Conservation (phyloP, 2,797 vertebrate species). For the Lepidocolaptes lacrymiger region DNA sequence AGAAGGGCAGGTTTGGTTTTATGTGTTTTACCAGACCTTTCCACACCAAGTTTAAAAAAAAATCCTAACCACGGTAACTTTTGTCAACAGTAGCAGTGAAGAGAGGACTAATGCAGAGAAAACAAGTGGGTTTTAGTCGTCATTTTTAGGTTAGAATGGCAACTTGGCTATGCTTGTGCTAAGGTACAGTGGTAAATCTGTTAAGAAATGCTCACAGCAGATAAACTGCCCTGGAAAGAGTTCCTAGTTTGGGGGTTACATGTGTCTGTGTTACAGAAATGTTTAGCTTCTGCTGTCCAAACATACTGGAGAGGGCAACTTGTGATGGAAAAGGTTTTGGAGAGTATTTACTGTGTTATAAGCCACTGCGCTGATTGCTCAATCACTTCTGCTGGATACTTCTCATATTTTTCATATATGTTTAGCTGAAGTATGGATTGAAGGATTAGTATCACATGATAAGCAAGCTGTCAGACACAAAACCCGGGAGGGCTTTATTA, state of each 20-base stretch:
- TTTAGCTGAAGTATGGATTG: neutral
- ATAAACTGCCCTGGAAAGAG: fast-evolving
- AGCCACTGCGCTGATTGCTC: fast-evolving
- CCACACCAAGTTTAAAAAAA: neutral
- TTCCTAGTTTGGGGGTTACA: neutral
- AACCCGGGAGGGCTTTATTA: neutral
- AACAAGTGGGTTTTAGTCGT: neutral
- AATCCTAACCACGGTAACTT: neutral
- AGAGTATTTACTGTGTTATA: neutral
- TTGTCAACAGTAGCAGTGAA: neutral
- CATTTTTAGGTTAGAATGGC: neutral
- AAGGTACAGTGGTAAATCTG: neutral
- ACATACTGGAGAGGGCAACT: neutral
- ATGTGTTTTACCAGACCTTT: neutral
- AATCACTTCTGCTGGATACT: neutral
- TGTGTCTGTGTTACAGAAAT: neutral
- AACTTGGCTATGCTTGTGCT: neutral
- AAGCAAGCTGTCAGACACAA: neutral
- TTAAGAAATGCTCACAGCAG: neutral
- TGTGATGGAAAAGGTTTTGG: neutral
- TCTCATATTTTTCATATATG: neutral
- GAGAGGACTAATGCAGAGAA: neutral
- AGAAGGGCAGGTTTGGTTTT: neutral
- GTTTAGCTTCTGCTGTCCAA: neutral
- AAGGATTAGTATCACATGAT: neutral